These are phyloP conservation scores for Mellivora capensis DNA, from an alignment of 2,113 vertebrate genomes.

Conservation along the genomic window DNA sequence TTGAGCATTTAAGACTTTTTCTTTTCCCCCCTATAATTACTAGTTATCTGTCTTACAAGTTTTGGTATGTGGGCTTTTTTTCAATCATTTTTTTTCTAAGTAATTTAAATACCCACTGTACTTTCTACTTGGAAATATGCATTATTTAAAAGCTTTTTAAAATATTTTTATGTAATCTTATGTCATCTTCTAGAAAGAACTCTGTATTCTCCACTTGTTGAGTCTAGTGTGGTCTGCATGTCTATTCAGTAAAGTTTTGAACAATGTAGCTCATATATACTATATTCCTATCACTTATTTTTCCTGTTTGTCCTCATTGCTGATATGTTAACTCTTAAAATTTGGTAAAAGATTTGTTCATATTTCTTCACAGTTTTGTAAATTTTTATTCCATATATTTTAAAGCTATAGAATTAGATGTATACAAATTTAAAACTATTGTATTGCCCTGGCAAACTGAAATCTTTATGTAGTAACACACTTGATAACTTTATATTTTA, in stretches of 20 bases:
- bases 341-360: not conserved
- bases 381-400: slow-evolving; percentile 28
- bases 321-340: not conserved
- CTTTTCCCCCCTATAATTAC: not conserved
- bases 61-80: not conserved
- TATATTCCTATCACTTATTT: not conserved
- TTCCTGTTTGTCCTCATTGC: not conserved
- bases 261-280: not conserved
- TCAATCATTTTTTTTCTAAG: not conserved
- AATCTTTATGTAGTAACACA: not conserved
- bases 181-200: not conserved
- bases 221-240: not conserved
- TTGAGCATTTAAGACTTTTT: not conserved
- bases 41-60: not conserved
- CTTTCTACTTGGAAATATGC: not conserved
- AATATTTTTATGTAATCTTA: not conserved
- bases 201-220: not conserved
- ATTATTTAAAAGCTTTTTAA: not conserved
- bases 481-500: not conserved
- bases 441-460: not conserved
- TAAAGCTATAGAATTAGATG: not conserved
- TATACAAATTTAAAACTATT: not conserved
- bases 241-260: not conserved
- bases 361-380: not conserved
- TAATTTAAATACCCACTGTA: not conserved